Evolutionary conservation across 2,797 vertebrate genomes (phyloP).

Genomic region (Gymnodraco acuticeps): DNA sequence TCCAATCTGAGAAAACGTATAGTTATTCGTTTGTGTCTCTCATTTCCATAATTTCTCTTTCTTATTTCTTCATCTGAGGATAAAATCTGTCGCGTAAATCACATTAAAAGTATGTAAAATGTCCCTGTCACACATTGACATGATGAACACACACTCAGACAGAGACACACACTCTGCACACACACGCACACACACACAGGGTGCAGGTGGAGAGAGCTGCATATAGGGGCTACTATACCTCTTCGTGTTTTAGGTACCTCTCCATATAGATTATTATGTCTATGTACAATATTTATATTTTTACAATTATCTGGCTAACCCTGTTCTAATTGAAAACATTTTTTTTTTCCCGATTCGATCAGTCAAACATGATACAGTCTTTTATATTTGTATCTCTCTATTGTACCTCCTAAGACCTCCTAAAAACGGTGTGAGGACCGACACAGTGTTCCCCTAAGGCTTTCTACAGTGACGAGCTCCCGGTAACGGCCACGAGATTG

Average conservation of each 20-base stretch:
- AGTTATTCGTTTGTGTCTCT: background rate
- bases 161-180: slow-evolving; percentile 22
- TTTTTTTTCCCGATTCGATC: slow-evolving; percentile 17
- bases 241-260: slow-evolving; percentile 74
- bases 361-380: slow-evolving; percentile 52
- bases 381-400: slow-evolving; percentile 23
- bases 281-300: slow-evolving; percentile 87
- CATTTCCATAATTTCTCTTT: background rate
- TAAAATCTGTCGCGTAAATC: slow-evolving; percentile 45
- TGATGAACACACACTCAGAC: slow-evolving; percentile 39
- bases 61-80: slow-evolving; percentile 39
- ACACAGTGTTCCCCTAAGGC: slow-evolving; percentile 77
- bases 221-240: slow-evolving; percentile 80
- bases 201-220: slow-evolving; percentile 80
- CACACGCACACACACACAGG: slow-evolving; percentile 55
- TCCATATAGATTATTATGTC: slow-evolving; percentile 86
- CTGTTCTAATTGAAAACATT: slow-evolving; percentile 55
- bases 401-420: slow-evolving; percentile 33
- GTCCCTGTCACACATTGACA: slow-evolving; percentile 56
- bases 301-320: slow-evolving; percentile 76
- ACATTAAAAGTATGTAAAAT: slow-evolving; percentile 51
- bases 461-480: slow-evolving; percentile 67
- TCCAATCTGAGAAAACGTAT: background rate
- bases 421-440: slow-evolving; percentile 8
- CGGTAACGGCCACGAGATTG: slow-evolving; percentile 43